Conservation (phyloP, 2,888 invertebrate genomes). For the Sinhomidia bicolor region DNA sequence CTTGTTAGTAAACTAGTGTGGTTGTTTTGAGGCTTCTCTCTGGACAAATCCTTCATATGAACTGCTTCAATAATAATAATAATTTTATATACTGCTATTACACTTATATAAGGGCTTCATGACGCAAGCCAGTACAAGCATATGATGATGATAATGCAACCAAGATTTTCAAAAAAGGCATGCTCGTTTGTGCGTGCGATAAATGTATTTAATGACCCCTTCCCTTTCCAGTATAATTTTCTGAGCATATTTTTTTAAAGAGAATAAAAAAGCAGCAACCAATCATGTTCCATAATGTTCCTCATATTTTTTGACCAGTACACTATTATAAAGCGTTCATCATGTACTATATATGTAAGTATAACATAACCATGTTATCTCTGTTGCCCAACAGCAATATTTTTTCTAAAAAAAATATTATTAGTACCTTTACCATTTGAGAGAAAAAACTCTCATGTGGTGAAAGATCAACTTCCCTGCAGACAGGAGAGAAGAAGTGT, state of each 20-base stretch:
- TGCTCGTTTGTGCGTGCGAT: not conserved
- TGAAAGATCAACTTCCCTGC: conserved; percentile 29
- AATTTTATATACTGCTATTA: too few relatives aligned
- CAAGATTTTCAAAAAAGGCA: not conserved
- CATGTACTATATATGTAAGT: not conserved
- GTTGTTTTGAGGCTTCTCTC: too few relatives aligned
- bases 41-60: too few relatives aligned
- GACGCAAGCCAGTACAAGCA: not conserved
- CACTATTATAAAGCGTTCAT: not conserved
- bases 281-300: conserved; percentile 43
- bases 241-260: not conserved
- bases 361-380: not conserved
- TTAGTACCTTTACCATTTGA: not conserved
- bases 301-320: not conserved
- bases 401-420: conserved; percentile 9
- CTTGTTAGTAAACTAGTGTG: not conserved
- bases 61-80: too few relatives aligned
- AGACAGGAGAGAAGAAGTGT: not conserved
- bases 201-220: not conserved
- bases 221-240: not conserved
- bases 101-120: too few relatives aligned
- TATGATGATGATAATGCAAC: not conserved
- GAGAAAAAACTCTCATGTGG: conserved; percentile 34
- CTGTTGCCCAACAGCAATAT: conserved; percentile 26
- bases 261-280: not conserved